Evolutionary conservation across 1,140 invertebrate genomes (phyloP).

Genomic region (Drosophila mayri): DNA sequence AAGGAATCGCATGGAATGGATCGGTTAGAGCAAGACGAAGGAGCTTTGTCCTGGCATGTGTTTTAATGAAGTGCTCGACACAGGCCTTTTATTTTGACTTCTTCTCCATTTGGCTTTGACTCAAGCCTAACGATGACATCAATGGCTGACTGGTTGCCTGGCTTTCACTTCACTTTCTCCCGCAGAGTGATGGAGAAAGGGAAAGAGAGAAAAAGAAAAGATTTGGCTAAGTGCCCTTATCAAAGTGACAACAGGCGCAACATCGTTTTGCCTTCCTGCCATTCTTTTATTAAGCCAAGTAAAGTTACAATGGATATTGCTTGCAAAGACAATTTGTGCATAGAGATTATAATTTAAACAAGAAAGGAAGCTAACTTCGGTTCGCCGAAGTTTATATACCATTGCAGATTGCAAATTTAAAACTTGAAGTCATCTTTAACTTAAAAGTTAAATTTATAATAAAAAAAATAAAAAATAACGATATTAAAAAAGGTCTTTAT

Average conservation of each 20-base stretch:
- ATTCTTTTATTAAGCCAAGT: slow-evolving; percentile 32
- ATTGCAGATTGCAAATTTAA: no score
- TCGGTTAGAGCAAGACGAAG: slow-evolving; percentile 8
- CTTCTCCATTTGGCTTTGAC: slow-evolving; percentile 56
- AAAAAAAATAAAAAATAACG: no score
- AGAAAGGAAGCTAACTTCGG: no score
- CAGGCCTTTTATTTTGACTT: slow-evolving; percentile 30
- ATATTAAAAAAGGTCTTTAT: no score
- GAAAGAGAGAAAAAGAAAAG: slow-evolving; percentile 15
- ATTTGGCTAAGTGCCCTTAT: slow-evolving; percentile 77
- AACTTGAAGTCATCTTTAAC: no score
- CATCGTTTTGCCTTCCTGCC: slow-evolving; percentile 32
- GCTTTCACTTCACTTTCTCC: slow-evolving; percentile 13
- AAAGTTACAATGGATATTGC: slow-evolving; percentile 3
- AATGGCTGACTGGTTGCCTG: slow-evolving; percentile 18
- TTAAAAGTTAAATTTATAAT: no score
- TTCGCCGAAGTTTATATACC: no score
- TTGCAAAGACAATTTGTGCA: no score
- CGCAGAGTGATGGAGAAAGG: neutral
- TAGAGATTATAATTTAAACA: no score
- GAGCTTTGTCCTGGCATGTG: slow-evolving; percentile 9
- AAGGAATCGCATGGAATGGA: slow-evolving; percentile 11
- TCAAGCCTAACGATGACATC: slow-evolving; percentile 47
- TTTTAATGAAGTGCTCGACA: slow-evolving; percentile 60
- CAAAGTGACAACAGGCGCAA: slow-evolving; percentile 76